These are phyloP conservation scores for Caenorhabditis sulstoni DNA, from an alignment of 2,888 invertebrate species.

Conservation along the genomic window DNA sequence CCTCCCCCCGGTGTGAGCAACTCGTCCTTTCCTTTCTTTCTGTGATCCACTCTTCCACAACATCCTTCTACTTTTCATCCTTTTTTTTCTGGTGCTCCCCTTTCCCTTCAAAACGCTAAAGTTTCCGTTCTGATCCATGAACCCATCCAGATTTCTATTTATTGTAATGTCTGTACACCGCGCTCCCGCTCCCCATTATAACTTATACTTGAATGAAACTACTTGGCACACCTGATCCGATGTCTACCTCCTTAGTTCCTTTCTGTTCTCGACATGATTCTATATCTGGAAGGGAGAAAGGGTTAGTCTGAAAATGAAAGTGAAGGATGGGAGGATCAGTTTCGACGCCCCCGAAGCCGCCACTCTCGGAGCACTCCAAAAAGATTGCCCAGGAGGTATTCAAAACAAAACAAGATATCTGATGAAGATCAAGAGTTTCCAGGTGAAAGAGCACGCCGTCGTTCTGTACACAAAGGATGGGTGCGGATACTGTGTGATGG, in stretches of 20 bases:
- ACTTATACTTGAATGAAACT: conserved; percentile 40
- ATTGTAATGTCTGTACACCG: conserved; percentile 50
- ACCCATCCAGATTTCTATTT: conserved; percentile 18
- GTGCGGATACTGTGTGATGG: conserved; percentile 77
- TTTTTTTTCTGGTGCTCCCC: conserved; percentile 21
- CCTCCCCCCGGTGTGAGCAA: conserved; percentile 3
- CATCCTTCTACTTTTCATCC: not conserved
- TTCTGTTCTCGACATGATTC: conserved; percentile 12
- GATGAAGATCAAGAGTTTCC: not conserved
- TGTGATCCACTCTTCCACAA: conserved; percentile 19
- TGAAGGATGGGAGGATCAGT: conserved; percentile 49
- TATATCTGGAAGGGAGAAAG: conserved; percentile 13
- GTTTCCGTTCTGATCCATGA: conserved; percentile 6
- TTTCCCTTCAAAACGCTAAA: not conserved
- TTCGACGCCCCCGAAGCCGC: conserved; percentile 44
- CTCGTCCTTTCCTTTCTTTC: conserved; percentile 13
- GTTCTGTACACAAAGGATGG: conserved; percentile 76
- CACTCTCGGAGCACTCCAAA: conserved; percentile 55
- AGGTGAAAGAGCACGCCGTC: conserved; percentile 66
- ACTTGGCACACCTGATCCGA: conserved; percentile 18
- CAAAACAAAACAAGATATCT: not conserved
- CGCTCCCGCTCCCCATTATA: conserved; percentile 16
- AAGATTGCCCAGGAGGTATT: conserved; percentile 57
- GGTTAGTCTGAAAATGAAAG: not conserved
- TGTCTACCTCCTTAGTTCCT: not conserved